phyloP scores from a whole-genome alignment of 2,113 vertebrate genomes.

The Elgaria multicarinata region DNA sequence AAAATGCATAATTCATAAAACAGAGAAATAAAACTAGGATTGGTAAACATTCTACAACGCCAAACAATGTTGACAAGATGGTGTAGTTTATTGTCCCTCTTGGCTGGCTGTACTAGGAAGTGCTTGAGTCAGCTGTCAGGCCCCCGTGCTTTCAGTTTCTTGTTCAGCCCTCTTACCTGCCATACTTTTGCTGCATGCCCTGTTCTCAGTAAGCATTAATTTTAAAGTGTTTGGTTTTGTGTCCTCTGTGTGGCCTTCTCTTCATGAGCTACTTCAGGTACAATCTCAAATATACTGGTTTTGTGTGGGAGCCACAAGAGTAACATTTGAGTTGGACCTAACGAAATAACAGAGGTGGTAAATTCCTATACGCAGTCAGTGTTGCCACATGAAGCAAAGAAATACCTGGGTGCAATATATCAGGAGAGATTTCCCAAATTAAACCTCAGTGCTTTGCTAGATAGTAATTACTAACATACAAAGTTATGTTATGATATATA shows the following conservation, averaged over 20 bases:
- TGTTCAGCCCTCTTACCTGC: no score
- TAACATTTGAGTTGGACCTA: not conserved
- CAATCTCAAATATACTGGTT: not conserved
- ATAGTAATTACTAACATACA: constrained; percentile 6
- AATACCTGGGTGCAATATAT: not conserved
- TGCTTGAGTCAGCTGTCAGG: no score
- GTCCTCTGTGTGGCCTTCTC: no score
- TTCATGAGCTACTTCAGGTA: no score
- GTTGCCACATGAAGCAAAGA: not conserved
- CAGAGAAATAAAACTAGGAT: not conserved
- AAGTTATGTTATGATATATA: constrained; percentile 46
- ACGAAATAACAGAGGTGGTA: not conserved
- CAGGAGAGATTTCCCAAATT: not conserved
- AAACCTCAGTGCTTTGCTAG: constrained; percentile 13
- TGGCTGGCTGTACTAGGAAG: no score
- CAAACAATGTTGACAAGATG: not conserved
- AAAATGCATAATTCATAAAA: not conserved
- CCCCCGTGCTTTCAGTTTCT: no score
- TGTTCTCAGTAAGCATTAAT: no score
- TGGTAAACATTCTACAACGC: not conserved
- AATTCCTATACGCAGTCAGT: not conserved
- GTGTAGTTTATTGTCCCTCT: no score
- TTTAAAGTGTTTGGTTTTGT: no score
- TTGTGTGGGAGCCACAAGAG: not conserved
- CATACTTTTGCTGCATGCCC: no score